Conservation (phyloP, 2,797 vertebrate genomes). For the Girardinus metallicus region DNA sequence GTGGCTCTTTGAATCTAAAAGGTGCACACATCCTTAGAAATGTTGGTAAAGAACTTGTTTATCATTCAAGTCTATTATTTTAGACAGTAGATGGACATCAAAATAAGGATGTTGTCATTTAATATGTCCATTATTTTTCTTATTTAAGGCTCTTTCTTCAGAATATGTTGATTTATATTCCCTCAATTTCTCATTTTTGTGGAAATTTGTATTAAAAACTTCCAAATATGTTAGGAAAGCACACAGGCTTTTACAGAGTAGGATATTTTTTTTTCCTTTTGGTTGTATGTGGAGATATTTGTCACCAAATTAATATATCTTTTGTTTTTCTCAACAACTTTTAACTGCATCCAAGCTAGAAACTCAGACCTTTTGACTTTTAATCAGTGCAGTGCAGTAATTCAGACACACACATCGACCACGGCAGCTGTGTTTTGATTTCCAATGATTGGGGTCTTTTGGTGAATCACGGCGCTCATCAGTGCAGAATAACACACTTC, state of each 20-base stretch:
- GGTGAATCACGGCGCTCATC: constrained; percentile 59
- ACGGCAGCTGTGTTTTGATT: constrained; percentile 73
- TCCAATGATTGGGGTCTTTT: constrained; percentile 60
- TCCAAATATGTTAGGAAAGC: not conserved
- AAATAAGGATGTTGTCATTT: not conserved
- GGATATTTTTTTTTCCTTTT: not conserved
- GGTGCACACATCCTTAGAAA: not conserved
- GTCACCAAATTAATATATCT: constrained; percentile 2
- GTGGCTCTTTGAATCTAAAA: not conserved
- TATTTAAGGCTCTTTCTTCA: not conserved
- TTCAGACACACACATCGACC: constrained; percentile 31
- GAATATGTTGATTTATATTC: not conserved
- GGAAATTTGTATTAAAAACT: not conserved
- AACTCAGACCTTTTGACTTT: constrained; percentile 45
- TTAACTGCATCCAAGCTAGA: constrained; percentile 26
- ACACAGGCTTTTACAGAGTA: not conserved
- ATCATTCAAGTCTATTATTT: not conserved
- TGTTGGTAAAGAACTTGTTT: not conserved
- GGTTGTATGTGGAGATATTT: not conserved
- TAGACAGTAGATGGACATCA: not conserved
- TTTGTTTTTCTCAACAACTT: constrained; percentile 26
- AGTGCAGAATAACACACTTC: constrained; percentile 43
- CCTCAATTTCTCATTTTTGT: not conserved
- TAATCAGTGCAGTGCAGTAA: constrained; percentile 36
- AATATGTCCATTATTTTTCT: not conserved